phyloP scores from a whole-genome alignment of 2,888 invertebrate genomes.

The Copidosoma aretas region DNA sequence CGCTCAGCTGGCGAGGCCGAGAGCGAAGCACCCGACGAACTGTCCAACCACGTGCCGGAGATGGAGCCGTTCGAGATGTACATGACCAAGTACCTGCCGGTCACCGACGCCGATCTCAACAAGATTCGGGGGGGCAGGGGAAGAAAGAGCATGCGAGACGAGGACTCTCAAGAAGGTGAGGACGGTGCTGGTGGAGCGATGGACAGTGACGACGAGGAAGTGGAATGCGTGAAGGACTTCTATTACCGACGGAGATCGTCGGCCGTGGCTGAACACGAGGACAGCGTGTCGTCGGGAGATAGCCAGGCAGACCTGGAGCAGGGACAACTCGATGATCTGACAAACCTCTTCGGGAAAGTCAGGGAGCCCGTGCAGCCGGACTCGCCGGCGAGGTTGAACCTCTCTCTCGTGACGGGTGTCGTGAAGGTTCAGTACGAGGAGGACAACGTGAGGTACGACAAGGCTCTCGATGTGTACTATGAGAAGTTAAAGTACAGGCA shows the following conservation, averaged over 20 bases:
- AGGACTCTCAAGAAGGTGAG: background rate
- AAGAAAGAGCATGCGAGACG: background rate
- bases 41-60: conserved; percentile 40
- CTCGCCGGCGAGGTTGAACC: conserved; percentile 53
- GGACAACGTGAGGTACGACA: conserved; percentile 33
- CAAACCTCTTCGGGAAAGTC: conserved; percentile 45
- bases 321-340: background rate
- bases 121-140: conserved; percentile 39
- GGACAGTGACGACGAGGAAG: background rate
- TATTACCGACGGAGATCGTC: too few relatives aligned
- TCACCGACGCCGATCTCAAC: conserved; percentile 49
- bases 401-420: conserved; percentile 53
- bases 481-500: conserved; percentile 55
- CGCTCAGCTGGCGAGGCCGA: conserved; percentile 44
- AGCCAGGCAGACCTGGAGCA: background rate
- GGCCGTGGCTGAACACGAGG: too few relatives aligned
- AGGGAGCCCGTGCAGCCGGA: conserved; percentile 50
- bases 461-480: conserved; percentile 43
- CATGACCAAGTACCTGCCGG: conserved; percentile 52
- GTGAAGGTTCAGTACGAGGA: conserved; percentile 46
- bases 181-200: conserved; percentile 23
- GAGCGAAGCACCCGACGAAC: background rate
- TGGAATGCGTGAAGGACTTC: background rate
- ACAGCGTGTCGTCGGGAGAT: too few relatives aligned
- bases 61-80: conserved; percentile 42